phyloP scores from a whole-genome alignment of 2,888 invertebrate species.

The Xanthostigma xanthostigma region DNA sequence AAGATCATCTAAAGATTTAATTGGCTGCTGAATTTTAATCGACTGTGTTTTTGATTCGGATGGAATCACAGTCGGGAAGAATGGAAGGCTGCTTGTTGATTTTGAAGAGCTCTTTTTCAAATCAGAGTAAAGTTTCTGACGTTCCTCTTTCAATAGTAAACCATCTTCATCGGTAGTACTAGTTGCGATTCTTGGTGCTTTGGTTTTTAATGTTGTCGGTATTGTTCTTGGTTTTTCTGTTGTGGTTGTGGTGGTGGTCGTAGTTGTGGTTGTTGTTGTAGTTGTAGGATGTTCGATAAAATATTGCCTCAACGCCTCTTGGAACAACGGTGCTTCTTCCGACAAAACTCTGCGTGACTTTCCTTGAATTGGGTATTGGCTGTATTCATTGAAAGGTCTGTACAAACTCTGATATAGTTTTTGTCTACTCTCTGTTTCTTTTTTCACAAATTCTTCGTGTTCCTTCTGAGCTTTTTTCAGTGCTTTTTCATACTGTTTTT shows the following conservation, averaged over 20 bases:
- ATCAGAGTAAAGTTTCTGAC: conserved; percentile 32
- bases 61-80: conserved; percentile 35
- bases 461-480: conserved; percentile 59
- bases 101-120: neutral
- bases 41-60: conserved; percentile 12
- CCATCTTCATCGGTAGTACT: conserved; percentile 22
- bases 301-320: conserved; percentile 48
- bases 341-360: conserved; percentile 37
- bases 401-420: conserved; percentile 30
- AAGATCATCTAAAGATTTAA: conserved; percentile 26
- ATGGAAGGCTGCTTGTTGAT: conserved; percentile 11
- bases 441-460: conserved; percentile 52
- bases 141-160: conserved; percentile 28
- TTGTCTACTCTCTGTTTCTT: conserved; percentile 49
- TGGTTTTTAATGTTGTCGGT: conserved; percentile 23
- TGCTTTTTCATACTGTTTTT: conserved; percentile 65
- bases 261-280: conserved; percentile 50
- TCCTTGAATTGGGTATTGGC: conserved; percentile 15
- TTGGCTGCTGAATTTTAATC: conserved; percentile 9
- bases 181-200: conserved; percentile 25
- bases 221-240: conserved; percentile 21
- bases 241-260: conserved; percentile 34
- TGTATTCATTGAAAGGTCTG: conserved; percentile 13
- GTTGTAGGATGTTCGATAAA: conserved; percentile 54
- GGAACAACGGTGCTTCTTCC: conserved; percentile 48